Conservation (phyloP, 2,888 invertebrate genomes). For the Thyatira batis region DNA sequence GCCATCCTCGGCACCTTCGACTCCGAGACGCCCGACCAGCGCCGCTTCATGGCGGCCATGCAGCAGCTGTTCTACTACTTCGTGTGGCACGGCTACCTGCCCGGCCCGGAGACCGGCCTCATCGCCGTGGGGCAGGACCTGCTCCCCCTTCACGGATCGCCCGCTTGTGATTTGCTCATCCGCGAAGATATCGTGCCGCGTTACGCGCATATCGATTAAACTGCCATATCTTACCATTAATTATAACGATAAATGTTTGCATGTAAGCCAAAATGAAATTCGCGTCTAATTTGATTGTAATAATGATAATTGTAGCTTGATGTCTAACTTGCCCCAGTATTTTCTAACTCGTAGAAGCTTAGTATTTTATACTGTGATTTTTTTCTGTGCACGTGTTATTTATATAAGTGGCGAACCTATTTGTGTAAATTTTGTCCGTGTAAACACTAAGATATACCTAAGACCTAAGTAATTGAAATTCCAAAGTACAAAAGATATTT, state of each 20-base stretch:
- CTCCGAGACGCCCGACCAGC: constrained; percentile 87
- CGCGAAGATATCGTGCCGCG: constrained; percentile 87
- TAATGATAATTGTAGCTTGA: neutral
- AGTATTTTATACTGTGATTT: neutral
- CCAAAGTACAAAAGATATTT: neutral
- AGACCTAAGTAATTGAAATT: neutral
- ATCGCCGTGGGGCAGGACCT: constrained; percentile 88
- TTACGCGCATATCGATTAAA: constrained; percentile 89
- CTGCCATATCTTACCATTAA: constrained; percentile 1
- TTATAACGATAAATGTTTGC: neutral
- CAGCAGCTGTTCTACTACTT: constrained; percentile 92
- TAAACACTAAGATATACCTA: neutral
- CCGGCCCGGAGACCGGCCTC: constrained; percentile 83
- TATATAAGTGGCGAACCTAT: neutral
- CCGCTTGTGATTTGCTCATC: constrained; percentile 90
- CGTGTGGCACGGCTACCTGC: constrained; percentile 88
- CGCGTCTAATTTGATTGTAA: neutral
- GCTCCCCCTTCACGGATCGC: constrained; percentile 84
- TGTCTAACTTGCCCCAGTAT: constrained; percentile 2
- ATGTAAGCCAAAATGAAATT: constrained; percentile 2
- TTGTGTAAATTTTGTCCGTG: neutral
- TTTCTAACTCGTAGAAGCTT: neutral
- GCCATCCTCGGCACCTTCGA: constrained; percentile 91
- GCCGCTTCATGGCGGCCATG: constrained; percentile 89
- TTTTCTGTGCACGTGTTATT: constrained; percentile 6